Percentiles rank a stretch among this genome's conserved stretches.
These are phyloP conservation scores for Tragelaphus imberbis DNA, from an alignment of 2,113 vertebrate genomes.

Conservation along the genomic window DNA sequence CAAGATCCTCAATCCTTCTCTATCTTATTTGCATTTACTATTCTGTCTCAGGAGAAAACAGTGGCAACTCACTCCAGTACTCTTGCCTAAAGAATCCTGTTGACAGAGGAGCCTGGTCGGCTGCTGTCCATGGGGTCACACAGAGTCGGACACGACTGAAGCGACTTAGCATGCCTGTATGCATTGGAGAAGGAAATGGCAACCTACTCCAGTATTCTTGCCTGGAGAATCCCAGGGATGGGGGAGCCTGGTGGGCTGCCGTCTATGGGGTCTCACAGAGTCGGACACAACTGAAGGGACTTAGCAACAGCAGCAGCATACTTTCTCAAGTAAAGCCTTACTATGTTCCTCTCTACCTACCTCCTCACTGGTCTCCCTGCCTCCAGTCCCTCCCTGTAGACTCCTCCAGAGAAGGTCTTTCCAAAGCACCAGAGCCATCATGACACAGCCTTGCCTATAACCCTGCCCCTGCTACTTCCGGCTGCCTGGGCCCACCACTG, in stretches of 20 bases:
- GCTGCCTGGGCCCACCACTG: fast-evolving
- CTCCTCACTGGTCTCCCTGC: not conserved
- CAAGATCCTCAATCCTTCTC: not conserved
- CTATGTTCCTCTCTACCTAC: not conserved
- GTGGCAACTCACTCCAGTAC: too few species aligned
- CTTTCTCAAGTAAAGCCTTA: too few species aligned
- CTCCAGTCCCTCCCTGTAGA: not conserved
- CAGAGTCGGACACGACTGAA: too few species aligned
- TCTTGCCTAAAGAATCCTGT: too few species aligned
- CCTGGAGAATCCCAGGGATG: too few species aligned
- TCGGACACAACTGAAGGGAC: not conserved
- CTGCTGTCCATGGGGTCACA: too few species aligned
- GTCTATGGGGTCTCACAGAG: fast-evolving
- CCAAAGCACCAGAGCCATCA: not conserved
- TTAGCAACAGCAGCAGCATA: not conserved
- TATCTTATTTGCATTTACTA: not conserved
- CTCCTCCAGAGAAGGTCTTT: not conserved
- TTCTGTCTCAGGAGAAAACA: too few species aligned
- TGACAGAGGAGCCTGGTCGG: too few species aligned
- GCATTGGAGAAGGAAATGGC: too few species aligned
- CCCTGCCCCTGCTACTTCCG: fast-evolving
- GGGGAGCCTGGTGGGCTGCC: too few species aligned
- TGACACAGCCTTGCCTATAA: fast-evolving
- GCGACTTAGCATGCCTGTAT: too few species aligned
- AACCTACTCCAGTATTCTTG: too few species aligned